Evolutionary conservation across 1,140 invertebrate species (phyloP).

Genomic region (Lanistes nyassanus): DNA sequence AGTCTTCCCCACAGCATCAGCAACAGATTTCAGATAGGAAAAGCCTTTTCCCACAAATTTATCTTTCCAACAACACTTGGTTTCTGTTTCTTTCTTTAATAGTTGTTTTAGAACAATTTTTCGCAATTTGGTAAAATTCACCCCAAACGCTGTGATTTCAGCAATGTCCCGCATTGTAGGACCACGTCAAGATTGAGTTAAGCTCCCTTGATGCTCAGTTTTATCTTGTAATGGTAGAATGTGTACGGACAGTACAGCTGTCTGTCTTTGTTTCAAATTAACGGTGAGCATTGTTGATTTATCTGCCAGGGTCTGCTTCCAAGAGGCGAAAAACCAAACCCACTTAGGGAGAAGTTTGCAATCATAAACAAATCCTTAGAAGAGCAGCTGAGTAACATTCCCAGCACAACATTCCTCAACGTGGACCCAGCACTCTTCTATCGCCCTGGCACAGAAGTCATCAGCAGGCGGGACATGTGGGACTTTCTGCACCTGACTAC

Average conservation of each 20-base stretch:
- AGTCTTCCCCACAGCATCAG: no score
- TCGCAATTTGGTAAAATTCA: not conserved
- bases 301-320: constrained; percentile 79
- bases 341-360: constrained; percentile 78
- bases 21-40: no score
- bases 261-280: not conserved
- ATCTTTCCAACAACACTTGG: no score
- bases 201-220: not conserved
- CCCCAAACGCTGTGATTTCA: no score
- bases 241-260: not conserved
- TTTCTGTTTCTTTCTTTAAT: not conserved
- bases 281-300: not conserved
- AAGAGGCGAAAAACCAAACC: constrained; percentile 84
- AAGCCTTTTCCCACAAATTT: no score
- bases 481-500: constrained; percentile 90
- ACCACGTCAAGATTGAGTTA: no score
- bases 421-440: constrained; percentile 78
- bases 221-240: not conserved
- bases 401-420: constrained; percentile 71
- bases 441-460: constrained; percentile 73
- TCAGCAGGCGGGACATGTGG: constrained; percentile 87
- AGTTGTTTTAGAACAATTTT: not conserved
- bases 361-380: constrained; percentile 80
- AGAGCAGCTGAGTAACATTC: constrained; percentile 72
- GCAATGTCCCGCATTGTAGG: no score